Evolutionary conservation across 1,140 invertebrate species (phyloP).

Genomic region (Pogonomyrmex californicus): DNA sequence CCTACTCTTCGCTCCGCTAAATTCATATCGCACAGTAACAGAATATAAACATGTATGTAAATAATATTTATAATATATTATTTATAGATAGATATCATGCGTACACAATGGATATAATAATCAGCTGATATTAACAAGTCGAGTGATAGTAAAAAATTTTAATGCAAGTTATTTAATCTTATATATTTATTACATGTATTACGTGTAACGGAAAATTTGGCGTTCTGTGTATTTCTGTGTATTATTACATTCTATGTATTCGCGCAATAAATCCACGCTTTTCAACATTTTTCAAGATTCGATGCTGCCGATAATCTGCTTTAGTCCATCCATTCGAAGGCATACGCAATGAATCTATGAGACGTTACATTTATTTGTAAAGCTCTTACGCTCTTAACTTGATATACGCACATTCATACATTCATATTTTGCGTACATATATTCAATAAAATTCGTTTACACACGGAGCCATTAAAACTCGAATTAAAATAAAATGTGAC

Average conservation of each 20-base stretch:
- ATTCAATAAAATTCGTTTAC: not conserved
- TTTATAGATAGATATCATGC: not conserved
- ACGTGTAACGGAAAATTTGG: not conserved
- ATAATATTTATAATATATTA: conserved; percentile 13
- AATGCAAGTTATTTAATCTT: not conserved
- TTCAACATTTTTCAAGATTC: not conserved
- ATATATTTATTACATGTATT: no score
- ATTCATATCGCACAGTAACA: conserved; percentile 66
- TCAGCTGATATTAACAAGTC: not conserved
- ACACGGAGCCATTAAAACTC: conserved; percentile 3
- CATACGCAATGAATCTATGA: not conserved
- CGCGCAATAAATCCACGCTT: not conserved
- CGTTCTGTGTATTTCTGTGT: not conserved
- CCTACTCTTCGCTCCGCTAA: conserved; percentile 75
- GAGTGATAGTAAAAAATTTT: not conserved
- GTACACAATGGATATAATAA: not conserved
- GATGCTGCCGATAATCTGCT: not conserved
- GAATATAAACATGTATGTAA: conserved; percentile 1
- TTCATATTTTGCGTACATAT: no score
- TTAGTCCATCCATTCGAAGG: not conserved
- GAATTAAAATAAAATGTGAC: conserved; percentile 11
- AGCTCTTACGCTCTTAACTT: not conserved
- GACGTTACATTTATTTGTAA: not conserved
- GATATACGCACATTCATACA: not conserved
- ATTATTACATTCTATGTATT: no score